These are phyloP conservation scores for Nebria brevicollis DNA, from an alignment of 2,888 invertebrate species.

Conservation along the genomic window DNA sequence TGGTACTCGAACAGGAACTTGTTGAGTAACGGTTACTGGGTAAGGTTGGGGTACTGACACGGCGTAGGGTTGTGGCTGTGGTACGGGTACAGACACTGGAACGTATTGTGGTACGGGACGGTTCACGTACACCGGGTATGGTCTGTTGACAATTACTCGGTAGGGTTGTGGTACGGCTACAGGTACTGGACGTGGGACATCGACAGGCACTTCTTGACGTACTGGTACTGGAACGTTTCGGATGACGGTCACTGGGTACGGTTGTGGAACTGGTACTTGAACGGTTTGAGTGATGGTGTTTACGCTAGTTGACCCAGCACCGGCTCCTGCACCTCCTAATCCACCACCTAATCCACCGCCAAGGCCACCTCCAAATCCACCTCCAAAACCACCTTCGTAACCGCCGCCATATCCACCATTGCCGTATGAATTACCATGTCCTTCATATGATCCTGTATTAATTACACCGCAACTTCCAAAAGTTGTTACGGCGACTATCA, in stretches of 20 bases:
- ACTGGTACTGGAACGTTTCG: no score
- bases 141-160: slow-evolving; percentile 25
- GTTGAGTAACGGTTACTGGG: slow-evolving; percentile 54
- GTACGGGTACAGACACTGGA: slow-evolving; percentile 59
- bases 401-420: slow-evolving; percentile 29
- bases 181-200: slow-evolving; percentile 33
- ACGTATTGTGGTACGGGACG: slow-evolving; percentile 54
- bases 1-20: slow-evolving; percentile 54
- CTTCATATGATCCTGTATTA: neutral
- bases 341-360: neutral
- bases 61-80: slow-evolving; percentile 63
- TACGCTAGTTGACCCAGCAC: neutral
- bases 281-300: slow-evolving; percentile 26
- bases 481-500: slow-evolving; percentile 19
- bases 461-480: slow-evolving; percentile 20
- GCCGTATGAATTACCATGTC: slow-evolving; percentile 7
- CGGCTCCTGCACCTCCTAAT: slow-evolving; percentile 2
- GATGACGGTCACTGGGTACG: no score
- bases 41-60: slow-evolving; percentile 54
- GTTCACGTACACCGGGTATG: slow-evolving; percentile 32
- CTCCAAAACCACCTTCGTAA: slow-evolving; percentile 31
- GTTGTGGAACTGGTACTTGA: no score
- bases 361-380: slow-evolving; percentile 8
- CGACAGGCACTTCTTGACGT: slow-evolving; percentile 10
- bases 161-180: slow-evolving; percentile 26